These are phyloP conservation scores for Mormyrops attenuatus DNA, from an alignment of 2,797 vertebrate genomes.

Conservation along the genomic window DNA sequence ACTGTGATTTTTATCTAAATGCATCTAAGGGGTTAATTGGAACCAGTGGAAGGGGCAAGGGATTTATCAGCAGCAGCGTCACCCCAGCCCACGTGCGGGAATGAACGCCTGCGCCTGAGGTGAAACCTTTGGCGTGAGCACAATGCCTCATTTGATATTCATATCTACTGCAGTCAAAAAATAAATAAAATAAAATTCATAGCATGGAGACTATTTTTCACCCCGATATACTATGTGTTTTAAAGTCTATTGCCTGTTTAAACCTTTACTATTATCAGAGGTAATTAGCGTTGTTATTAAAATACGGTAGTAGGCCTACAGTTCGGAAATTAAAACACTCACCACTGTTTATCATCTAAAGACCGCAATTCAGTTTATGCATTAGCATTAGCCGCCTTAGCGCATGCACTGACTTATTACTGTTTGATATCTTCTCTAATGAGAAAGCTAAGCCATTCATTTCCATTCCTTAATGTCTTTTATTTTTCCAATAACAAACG, in stretches of 20 bases:
- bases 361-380: neutral
- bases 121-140: neutral
- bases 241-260: neutral
- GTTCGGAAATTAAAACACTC: neutral
- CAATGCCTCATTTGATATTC: neutral
- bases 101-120: neutral
- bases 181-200: neutral
- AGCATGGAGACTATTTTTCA: neutral
- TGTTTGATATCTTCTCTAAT: neutral
- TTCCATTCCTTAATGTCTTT: conserved; percentile 4
- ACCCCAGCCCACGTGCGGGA: neutral
- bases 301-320: neutral
- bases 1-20: neutral
- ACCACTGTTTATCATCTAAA: neutral
- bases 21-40: neutral
- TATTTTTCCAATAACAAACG: neutral
- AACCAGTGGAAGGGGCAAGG: neutral
- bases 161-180: neutral
- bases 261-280: neutral
- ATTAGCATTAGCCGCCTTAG: neutral
- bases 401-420: neutral
- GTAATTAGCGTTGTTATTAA: neutral
- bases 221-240: neutral
- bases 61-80: neutral
- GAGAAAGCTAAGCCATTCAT: neutral